Percentiles rank a stretch among this genome's conserved stretches.
Conservation (phyloP, 1,140 invertebrate species). For the Platyscapa corneri region DNA sequence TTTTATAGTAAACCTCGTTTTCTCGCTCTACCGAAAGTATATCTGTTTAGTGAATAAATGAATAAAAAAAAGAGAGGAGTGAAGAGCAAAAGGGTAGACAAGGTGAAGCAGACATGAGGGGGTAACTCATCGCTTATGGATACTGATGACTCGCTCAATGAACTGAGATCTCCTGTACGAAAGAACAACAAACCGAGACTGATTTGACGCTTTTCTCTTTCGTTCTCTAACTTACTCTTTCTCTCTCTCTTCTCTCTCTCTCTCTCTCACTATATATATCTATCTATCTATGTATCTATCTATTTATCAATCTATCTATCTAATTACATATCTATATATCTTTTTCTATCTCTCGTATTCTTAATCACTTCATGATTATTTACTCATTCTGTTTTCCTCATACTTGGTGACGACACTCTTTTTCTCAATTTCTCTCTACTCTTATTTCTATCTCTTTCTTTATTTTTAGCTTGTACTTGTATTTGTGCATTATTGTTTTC, state of each 20-base stretch:
- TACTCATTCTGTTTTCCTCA: background rate
- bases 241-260: background rate
- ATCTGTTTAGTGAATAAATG: background rate
- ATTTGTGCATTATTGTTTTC: constrained; percentile 26
- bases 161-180: constrained; percentile 68
- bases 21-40: background rate
- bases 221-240: background rate
- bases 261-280: background rate
- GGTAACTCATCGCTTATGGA: constrained; percentile 75
- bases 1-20: background rate
- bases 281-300: too few relatives aligned
- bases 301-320: too few relatives aligned
- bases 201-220: background rate
- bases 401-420: constrained; percentile 49
- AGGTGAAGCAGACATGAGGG: constrained; percentile 56
- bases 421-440: constrained; percentile 52
- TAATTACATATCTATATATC: too few relatives aligned
- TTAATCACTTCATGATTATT: background rate
- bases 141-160: constrained; percentile 76
- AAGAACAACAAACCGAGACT: constrained; percentile 17
- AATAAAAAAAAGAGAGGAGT: constrained; percentile 16
- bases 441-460: constrained; percentile 37
- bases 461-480: constrained; percentile 18
- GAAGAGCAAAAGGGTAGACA: constrained; percentile 11
- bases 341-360: background rate